Evolutionary conservation across 1,140 invertebrate genomes (phyloP).

Genomic region (Pogonomyrmex californicus): DNA sequence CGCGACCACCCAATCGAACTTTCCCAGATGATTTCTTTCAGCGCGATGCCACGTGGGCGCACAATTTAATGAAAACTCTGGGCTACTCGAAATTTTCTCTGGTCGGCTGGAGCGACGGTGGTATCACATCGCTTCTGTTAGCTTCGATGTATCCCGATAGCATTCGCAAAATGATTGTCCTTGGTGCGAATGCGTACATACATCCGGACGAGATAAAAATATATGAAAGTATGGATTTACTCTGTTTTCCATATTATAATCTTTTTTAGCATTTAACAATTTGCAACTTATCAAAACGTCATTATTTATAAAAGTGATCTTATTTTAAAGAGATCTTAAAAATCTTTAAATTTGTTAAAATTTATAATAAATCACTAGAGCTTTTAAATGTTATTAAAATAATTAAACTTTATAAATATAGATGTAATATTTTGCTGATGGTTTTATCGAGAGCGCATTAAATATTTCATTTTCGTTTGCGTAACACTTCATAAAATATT

Average conservation of each 20-base stretch:
- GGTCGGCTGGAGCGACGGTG: slow-evolving; percentile 96
- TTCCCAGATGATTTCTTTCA: slow-evolving; percentile 92
- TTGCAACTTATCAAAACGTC: background rate
- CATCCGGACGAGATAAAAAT: slow-evolving; percentile 90
- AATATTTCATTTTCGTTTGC: background rate
- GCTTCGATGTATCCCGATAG: slow-evolving; percentile 90
- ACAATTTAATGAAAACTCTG: slow-evolving; percentile 91
- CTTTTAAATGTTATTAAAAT: background rate
- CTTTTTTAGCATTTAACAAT: background rate
- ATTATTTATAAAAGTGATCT: background rate
- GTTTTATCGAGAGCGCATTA: background rate
- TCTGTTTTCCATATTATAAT: background rate
- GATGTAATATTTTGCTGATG: background rate
- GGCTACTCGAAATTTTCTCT: slow-evolving; percentile 92
- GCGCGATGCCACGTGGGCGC: slow-evolving; percentile 91
- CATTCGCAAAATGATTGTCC: slow-evolving; percentile 92
- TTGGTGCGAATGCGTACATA: slow-evolving; percentile 93
- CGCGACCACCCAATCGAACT: slow-evolving; percentile 91
- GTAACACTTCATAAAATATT: background rate
- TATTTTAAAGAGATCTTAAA: background rate
- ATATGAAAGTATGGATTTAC: slow-evolving; percentile 87
- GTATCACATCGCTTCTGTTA: slow-evolving; percentile 92
- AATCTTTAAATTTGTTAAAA: background rate
- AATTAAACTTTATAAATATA: background rate
- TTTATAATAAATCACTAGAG: background rate